Base-by-base conservation (phyloP, 2,888 invertebrate genomes). In the Tinea pellionella region DNA sequence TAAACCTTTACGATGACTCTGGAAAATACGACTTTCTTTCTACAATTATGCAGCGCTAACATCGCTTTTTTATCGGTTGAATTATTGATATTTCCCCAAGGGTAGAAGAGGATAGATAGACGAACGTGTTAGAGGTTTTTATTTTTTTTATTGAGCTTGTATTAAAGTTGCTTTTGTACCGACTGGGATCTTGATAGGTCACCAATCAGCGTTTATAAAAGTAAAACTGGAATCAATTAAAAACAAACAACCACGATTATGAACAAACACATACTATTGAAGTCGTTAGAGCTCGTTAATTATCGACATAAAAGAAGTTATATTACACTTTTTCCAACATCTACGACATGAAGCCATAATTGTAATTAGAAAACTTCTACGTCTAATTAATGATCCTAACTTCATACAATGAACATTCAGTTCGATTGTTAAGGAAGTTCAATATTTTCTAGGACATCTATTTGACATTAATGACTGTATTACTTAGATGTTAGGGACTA, bases 1-100 rank as follows among this genome's bases (percentile, higher is more conserved):
- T 47, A 47, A 53, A 53, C 53, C 53, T 18, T 24, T 53, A 24
- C 53, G 53, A 53, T 53, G 53, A 53, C 19, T 24, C 53, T 2
- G 24, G n/a, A 53, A 53, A 47, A 47, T 47, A 16, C 47, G 47
- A 47, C 47, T 47, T 24, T 47, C 47, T 47, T 47, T 47, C 47
- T 47, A 15, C 47, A 47, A 47, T 47, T 47, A 47, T 47, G 47
- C 47, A 16, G 47, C 47, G 47, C 37, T 37, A 37, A 37, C 2
- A 37, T 37, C 37, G 37, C 37, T 37, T 37, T 37, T 37, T 37
- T 37, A 9, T 37, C 37, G 37, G 37, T 9, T 24, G 24, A 24
- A 24, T 24, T 24, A 24, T 24, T 24, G 24, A n/a, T n/a, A n/a
- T n/a, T n/a, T n/a, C n/a, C n/a, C n/a, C n/a, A n/a, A n/a, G n/a